phyloP scores from a whole-genome alignment of 2,888 invertebrate species.

The Drosophila vallismaia region DNA sequence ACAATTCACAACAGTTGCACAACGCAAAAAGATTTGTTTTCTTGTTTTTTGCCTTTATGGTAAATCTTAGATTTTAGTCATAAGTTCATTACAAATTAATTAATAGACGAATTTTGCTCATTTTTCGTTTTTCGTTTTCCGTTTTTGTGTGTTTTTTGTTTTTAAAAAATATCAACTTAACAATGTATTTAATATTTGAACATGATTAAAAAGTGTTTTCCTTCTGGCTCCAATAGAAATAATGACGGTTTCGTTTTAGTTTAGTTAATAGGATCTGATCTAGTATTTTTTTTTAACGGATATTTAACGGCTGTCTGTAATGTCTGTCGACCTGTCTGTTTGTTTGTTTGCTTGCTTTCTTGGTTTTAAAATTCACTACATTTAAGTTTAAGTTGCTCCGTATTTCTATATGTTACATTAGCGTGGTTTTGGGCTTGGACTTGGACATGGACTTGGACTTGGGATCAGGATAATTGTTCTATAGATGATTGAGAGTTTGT shows the following conservation, averaged over 20 bases:
- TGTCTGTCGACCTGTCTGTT: conserved; percentile 29
- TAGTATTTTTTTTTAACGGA: background rate
- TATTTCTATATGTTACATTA: conserved; percentile 68
- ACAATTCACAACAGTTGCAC: conserved; percentile 81
- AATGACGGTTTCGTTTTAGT: conserved; percentile 29
- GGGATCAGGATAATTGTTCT: conserved; percentile 70
- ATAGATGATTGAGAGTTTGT: conserved; percentile 58
- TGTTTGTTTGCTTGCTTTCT: conserved; percentile 38
- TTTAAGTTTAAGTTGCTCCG: conserved; percentile 68
- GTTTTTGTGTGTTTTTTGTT: conserved; percentile 16
- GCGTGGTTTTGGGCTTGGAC: conserved; percentile 44
- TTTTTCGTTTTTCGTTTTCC: conserved; percentile 41
- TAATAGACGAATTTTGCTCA: conserved; percentile 52
- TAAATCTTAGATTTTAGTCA: conserved; percentile 59
- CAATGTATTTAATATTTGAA: conserved; percentile 71
- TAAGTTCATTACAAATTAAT: conserved; percentile 64
- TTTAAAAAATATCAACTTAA: conserved; percentile 61
- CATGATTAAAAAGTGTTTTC: conserved; percentile 60
- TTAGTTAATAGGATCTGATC: conserved; percentile 20
- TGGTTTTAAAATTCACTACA: conserved; percentile 64
- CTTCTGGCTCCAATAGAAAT: conserved; percentile 74
- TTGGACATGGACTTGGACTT: conserved; percentile 40
- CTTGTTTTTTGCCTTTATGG: conserved; percentile 27
- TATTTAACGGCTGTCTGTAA: conserved; percentile 12
- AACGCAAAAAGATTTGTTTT: conserved; percentile 56